Evolutionary conservation across 2,113 vertebrate genomes (phyloP).

Genomic region (Grammomys surdaster): DNA sequence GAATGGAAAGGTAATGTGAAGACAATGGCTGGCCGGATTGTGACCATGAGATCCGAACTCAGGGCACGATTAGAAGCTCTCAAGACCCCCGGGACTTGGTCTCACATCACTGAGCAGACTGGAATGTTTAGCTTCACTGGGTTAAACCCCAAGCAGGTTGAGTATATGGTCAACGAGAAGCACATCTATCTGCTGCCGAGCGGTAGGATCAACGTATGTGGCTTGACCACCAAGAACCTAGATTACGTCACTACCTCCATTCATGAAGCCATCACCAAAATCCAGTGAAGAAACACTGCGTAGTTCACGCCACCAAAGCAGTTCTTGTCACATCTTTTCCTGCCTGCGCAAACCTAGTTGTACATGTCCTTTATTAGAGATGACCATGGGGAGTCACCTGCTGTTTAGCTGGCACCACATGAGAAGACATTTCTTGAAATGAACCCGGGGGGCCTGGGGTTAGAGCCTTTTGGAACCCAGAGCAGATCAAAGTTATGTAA

Average conservation of each 20-base stretch:
- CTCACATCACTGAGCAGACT: constrained; percentile 97
- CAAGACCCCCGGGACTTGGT: constrained; percentile 95
- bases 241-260: constrained; percentile 97
- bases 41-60: constrained; percentile 95
- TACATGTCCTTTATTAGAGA: constrained; percentile 10
- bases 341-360: constrained; percentile 51
- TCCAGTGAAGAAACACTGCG: constrained; percentile 89
- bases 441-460: neutral
- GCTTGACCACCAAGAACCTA: constrained; percentile 96
- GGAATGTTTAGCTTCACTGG: constrained; percentile 99
- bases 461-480: constrained; percentile 53
- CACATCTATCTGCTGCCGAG: constrained; percentile 97
- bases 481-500: constrained; percentile 68
- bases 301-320: constrained; percentile 82
- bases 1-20: constrained; percentile 98
- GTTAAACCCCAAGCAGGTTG: constrained; percentile 95
- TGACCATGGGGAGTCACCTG: neutral
- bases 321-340: constrained; percentile 73
- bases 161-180: constrained; percentile 95
- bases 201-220: constrained; percentile 99
- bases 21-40: constrained; percentile 96
- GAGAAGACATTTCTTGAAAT: neutral
- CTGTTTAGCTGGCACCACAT: neutral
- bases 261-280: constrained; percentile 92
- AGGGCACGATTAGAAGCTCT: constrained; percentile 92